Percentiles rank a stretch among this genome's conserved stretches.
These are phyloP conservation scores for Cheilosia grossa DNA, from an alignment of 2,888 invertebrate species.

Conservation along the genomic window DNA sequence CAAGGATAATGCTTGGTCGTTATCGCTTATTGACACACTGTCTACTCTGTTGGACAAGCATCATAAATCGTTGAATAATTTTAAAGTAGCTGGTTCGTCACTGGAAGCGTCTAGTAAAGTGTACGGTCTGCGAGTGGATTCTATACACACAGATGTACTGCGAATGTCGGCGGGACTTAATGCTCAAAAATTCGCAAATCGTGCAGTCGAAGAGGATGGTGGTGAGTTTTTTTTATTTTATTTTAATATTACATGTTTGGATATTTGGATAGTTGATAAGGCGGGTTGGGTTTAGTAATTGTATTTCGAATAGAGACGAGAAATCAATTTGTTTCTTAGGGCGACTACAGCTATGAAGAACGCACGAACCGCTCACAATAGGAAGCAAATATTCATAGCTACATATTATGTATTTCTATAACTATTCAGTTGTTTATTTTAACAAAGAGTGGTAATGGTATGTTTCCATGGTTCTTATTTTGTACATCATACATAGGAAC, in stretches of 20 bases:
- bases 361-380: too few relatives aligned
- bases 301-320: too few relatives aligned
- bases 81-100: conserved; percentile 92
- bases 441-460: too few relatives aligned
- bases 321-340: too few relatives aligned
- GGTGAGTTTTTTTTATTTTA: conserved; percentile 53
- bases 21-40: conserved; percentile 94
- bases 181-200: conserved; percentile 79
- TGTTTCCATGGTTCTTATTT: too few relatives aligned
- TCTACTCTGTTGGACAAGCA: conserved; percentile 89
- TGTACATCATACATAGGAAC: not conserved
- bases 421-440: too few relatives aligned
- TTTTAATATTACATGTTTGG: not conserved
- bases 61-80: conserved; percentile 88
- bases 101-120: conserved; percentile 95
- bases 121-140: conserved; percentile 94
- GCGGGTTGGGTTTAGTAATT: not conserved
- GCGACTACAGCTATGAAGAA: too few relatives aligned
- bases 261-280: not conserved
- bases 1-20: conserved; percentile 93
- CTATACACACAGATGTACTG: conserved; percentile 90
- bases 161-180: conserved; percentile 88
- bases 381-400: too few relatives aligned
- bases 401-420: too few relatives aligned
- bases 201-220: conserved; percentile 69